phyloP scores from a whole-genome alignment of 2,113 vertebrate species.

The Epinephelus lanceolatus region DNA sequence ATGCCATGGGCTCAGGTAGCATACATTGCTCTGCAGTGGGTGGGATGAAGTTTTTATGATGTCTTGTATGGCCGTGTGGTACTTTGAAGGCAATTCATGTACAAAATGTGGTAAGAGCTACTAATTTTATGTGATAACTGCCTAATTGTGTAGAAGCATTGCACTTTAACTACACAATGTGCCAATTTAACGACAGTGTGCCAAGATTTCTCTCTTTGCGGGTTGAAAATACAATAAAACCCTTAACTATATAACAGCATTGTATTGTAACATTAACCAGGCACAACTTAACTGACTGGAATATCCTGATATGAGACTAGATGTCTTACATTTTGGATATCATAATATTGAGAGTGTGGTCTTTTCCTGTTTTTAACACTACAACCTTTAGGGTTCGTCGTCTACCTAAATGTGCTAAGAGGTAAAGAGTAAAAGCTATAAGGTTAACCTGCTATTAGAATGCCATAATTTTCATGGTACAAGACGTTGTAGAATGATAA shows the following conservation, averaged over 20 bases:
- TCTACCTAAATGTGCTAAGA: too few relatives aligned
- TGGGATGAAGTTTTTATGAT: constrained; percentile 47
- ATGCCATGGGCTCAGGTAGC: constrained; percentile 48
- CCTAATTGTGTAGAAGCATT: neutral
- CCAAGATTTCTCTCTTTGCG: neutral
- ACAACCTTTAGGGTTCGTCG: too few relatives aligned
- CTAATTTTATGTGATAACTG: neutral
- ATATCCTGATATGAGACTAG: too few relatives aligned
- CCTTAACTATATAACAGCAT: neutral
- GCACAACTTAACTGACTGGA: neutral
- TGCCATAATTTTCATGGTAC: too few relatives aligned
- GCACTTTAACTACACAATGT: neutral
- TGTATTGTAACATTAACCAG: neutral
- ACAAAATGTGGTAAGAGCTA: neutral
- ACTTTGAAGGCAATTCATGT: constrained; percentile 6
- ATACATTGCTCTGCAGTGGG: constrained; percentile 39
- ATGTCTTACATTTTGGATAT: too few relatives aligned
- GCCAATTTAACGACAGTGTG: neutral
- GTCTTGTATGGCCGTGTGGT: constrained; percentile 20
- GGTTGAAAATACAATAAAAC: neutral
- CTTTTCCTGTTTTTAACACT: too few relatives aligned
- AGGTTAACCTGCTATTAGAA: too few relatives aligned
- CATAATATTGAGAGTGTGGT: too few relatives aligned
- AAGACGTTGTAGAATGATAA: too few relatives aligned
- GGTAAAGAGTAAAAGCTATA: too few relatives aligned